Evolutionary conservation across 2,888 invertebrate genomes (phyloP), one percentile per base, ranked within the genome.

Genomic region (Euphydryas editha): DNA sequence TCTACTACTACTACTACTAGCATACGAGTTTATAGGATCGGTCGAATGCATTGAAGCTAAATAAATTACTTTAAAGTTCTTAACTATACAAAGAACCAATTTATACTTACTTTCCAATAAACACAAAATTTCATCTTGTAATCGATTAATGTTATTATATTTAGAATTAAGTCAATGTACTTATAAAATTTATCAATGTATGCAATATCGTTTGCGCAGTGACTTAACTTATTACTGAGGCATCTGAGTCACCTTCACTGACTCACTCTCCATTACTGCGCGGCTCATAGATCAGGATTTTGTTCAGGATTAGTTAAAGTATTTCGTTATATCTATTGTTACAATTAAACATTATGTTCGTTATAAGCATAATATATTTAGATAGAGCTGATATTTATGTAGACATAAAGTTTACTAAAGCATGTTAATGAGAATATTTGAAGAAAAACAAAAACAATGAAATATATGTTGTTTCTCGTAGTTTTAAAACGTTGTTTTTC

Each of bases 161-260:
- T 59, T 63, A 44, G 39, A n/a, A n/a, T n/a, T n/a, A 30, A 63
- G 60, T 59, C 30, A 67, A 62, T 42, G 62, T 56, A 67, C 55
- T 46, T 58, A 49, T 65, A 62, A 62, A 59, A 59, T 66, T 71
- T 76, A 75, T 79, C 78, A 76, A 78, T 79, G 80, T 76, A 73
- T 73, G 75, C 76, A 59, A 70, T 57, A 70, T 61, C 56, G 75
- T 78, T 72, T 82, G 77, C 77, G 71, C 72, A 74, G 72, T 79
- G 77, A 79, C 78, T 78, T 71, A 65, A 62, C 39, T 65, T 39
- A 62, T 47, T 21, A 61, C 69, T 76, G 78, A 83, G 73, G 84
- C 82, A 84, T 75, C 67, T 72, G 67, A 73, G 67, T 76, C 70
- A 74, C 61, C 47, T 47, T 47, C 8, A 18, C 47, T 79, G 56